Base-by-base conservation (phyloP, 2,113 vertebrate genomes). In the Emydocephalus ijimae region DNA sequence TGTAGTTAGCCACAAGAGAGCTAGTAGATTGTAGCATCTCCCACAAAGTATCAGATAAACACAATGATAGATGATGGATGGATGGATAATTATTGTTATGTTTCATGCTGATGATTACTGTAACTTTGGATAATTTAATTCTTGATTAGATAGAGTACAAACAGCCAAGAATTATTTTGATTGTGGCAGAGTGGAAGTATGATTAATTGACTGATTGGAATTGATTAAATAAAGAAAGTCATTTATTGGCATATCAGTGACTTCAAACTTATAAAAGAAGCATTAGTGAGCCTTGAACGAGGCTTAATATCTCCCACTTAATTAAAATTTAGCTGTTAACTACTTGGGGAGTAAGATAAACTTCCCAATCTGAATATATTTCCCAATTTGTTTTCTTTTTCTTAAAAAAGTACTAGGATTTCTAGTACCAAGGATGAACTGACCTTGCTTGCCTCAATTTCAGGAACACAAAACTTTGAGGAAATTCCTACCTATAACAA, bases 381-480 rank as follows among this genome's bases (percentile, higher is more conserved):
- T 54, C 18, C 6, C 43, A 43, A 52, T 54, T 92, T 43, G 14
- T 59, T 3, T 24, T 4, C 15, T n/a, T 34, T 24, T 12, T 92
- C 18, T 90, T 93, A 57, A 93, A 94, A 85, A 94, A 90, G 91
- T 94, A 92, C 54, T 94, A 94, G 92, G 88, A 61, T 55, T 45
- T 29, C 18, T 59, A 87, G 43, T 52, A 93, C 90, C 90, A 94
- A 95, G 74, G 45, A 39, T 93, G 85, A 56, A 34, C 91, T 94
- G 92, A 95, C 93, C 90, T 87, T 96, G 92, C 89, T n/a, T 90
- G 20, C 34, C 29, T 93, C 48, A 50, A 90, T 93, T 94, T 3
- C 96, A 99, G 99, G 97, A 89, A 96, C 88, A 12, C 96, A 98
- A 95, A 97, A 94, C 64, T 99, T 98, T 55, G 98, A 99, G 90